Evolutionary conservation across 1,140 invertebrate genomes (phyloP), one percentile per base, ranked within the genome.

Genomic region (Cyclina sinensis): DNA sequence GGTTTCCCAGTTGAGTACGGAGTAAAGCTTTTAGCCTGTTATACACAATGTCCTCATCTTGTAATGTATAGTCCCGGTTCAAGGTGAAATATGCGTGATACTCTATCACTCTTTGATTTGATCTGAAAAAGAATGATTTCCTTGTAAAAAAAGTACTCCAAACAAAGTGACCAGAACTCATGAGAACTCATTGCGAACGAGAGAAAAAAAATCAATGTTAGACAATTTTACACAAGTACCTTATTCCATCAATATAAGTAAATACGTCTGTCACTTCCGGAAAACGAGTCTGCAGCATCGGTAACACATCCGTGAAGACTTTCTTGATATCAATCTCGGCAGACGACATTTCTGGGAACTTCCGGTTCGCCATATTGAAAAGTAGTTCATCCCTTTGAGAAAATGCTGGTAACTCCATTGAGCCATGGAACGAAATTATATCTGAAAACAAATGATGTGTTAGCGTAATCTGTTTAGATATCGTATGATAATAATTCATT

Each of bases 31-130:
- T 89, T 27, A 93, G 57, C n/a, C 84, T 78, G 3, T 70, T 46
- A 46, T 89, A 90, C 24, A 92, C 81, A 9, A 82, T 65, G 11
- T 86, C 80, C 59, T 91, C 90, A 18, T 89, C 86, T 1, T 85
- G 79, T 18, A 86, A 86, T 0, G 85, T 80, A 65, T 88, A 86
- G 5, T 90, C 80, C 24, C 65, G 59, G 1, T 74, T 70, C 24
- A 91, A 59, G 16, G 59, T 89, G 12, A 93, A 70, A 65, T 90
- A 92, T 0, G 89, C 89, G 57, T 90, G 85, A 30, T 91, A 92
- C 30, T 92, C 89, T 16, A 91, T n/a, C n/a, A n/a, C n/a, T n/a
- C n/a, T n/a, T n/a, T n/a, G n/a, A n/a, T n/a, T n/a, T n/a, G n/a
- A n/a, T n/a, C n/a, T n/a, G n/a, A n/a, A n/a, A n/a, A n/a, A n/a